Evolutionary conservation across 2,888 invertebrate genomes (phyloP).

Genomic region (Trypoxylon attenuatum): DNA sequence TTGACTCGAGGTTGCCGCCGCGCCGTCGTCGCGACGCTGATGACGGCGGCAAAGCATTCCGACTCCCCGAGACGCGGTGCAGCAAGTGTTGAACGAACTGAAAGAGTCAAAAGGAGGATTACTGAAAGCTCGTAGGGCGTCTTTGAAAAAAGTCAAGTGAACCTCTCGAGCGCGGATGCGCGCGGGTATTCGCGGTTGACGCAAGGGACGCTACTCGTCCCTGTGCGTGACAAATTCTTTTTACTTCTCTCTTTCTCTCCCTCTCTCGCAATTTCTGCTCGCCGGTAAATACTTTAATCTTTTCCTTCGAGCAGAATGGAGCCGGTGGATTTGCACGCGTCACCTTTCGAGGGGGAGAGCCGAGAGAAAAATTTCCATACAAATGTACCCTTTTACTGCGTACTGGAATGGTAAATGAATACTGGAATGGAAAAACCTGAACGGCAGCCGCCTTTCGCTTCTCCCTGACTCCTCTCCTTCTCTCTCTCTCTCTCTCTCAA

Average conservation of each 20-base stretch:
- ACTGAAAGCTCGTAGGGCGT: conserved; percentile 25
- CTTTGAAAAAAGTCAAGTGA: conserved; percentile 37
- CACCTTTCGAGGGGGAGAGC: conserved; percentile 35
- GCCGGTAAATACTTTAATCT: conserved; percentile 52
- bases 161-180: conserved; percentile 16
- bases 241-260: neutral
- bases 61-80: neutral
- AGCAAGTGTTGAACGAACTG: conserved; percentile 1
- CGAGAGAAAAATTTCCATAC: conserved; percentile 49
- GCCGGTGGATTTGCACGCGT: conserved; percentile 46
- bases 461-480: neutral
- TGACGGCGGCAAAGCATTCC: neutral
- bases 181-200: conserved; percentile 22
- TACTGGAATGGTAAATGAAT: conserved; percentile 45
- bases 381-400: conserved; percentile 47
- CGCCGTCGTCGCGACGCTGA: too few relatives aligned
- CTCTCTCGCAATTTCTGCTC: conserved; percentile 31
- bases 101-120: conserved; percentile 30
- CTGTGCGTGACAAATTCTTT: conserved; percentile 18
- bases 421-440: conserved; percentile 33
- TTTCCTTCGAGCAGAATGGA: conserved; percentile 37
- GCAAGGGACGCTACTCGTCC: conserved; percentile 9
- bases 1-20: too few relatives aligned
- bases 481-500: neutral
- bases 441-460: conserved; percentile 16